Percentiles rank a stretch among this genome's conserved stretches.
Conservation (phyloP, 2,113 vertebrate species). For the Cinclus cinclus region DNA sequence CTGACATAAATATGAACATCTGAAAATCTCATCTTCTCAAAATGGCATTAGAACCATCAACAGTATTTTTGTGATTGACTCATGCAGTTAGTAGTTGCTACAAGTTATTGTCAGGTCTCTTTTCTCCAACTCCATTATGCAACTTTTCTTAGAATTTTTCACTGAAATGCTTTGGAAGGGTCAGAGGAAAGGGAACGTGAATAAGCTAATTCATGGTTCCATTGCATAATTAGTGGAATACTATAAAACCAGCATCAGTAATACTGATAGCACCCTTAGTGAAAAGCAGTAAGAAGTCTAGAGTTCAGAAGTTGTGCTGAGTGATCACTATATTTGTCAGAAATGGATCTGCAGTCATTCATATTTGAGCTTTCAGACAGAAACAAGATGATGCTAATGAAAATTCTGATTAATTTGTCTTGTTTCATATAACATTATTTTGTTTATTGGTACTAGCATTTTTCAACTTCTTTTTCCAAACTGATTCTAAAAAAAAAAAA, state of each 20-base stretch:
- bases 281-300: not conserved
- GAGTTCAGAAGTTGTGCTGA: not conserved
- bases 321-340: not conserved
- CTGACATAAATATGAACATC: not conserved
- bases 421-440: not conserved
- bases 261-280: not conserved
- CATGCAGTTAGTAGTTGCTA: not conserved
- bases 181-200: not conserved
- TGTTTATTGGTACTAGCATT: not conserved
- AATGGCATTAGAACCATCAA: not conserved
- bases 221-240: not conserved
- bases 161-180: not conserved
- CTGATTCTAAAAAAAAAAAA: too few relatives aligned
- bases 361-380: not conserved
- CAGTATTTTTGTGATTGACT: not conserved
- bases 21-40: not conserved
- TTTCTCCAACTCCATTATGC: not conserved
- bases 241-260: not conserved
- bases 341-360: not conserved
- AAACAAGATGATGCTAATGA: not conserved
- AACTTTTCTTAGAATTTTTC: not conserved
- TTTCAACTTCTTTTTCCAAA: not conserved
- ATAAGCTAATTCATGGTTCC: not conserved
- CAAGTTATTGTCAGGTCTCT: not conserved
- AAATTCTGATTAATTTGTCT: not conserved